Evolutionary conservation across 2,888 invertebrate genomes (phyloP).

Genomic region (Mycalesis mineus): DNA sequence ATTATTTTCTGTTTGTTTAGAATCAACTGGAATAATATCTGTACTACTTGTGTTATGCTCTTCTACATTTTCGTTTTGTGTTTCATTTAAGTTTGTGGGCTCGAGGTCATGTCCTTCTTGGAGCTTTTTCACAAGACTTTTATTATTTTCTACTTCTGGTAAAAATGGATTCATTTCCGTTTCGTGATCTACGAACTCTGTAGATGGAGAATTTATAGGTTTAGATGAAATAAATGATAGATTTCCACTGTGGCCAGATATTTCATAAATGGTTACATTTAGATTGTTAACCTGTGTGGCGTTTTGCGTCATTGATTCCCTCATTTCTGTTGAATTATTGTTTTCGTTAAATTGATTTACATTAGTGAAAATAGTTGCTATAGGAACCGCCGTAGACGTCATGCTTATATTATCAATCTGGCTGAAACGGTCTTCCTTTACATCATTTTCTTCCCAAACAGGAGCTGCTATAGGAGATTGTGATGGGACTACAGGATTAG

Average conservation of each 20-base stretch:
- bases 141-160: slow-evolving; percentile 81
- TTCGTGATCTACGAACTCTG: slow-evolving; percentile 63
- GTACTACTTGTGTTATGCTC: slow-evolving; percentile 41
- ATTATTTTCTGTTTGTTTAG: slow-evolving; percentile 16
- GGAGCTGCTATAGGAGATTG: slow-evolving; percentile 49
- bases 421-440: slow-evolving; percentile 23
- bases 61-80: slow-evolving; percentile 62
- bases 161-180: slow-evolving; percentile 83
- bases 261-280: slow-evolving; percentile 68
- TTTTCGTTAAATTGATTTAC: slow-evolving; percentile 14
- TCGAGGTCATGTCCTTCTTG: slow-evolving; percentile 76
- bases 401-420: slow-evolving; percentile 24
- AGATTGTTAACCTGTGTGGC: slow-evolving; percentile 53
- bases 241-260: slow-evolving; percentile 52
- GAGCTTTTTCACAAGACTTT: slow-evolving; percentile 77
- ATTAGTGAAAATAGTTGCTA: slow-evolving; percentile 22
- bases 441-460: slow-evolving; percentile 60
- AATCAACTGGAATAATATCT: slow-evolving; percentile 17
- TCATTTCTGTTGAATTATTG: slow-evolving; percentile 15
- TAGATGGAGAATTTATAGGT: slow-evolving; percentile 44
- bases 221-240: slow-evolving; percentile 43
- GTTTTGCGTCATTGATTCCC: slow-evolving; percentile 33
- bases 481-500: slow-evolving; percentile 14
- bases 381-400: slow-evolving; percentile 28
- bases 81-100: slow-evolving; percentile 59